Evolutionary conservation across 2,113 vertebrate genomes (phyloP), one percentile per base, ranked within the genome.

Genomic region (Takifugu flavidus): DNA sequence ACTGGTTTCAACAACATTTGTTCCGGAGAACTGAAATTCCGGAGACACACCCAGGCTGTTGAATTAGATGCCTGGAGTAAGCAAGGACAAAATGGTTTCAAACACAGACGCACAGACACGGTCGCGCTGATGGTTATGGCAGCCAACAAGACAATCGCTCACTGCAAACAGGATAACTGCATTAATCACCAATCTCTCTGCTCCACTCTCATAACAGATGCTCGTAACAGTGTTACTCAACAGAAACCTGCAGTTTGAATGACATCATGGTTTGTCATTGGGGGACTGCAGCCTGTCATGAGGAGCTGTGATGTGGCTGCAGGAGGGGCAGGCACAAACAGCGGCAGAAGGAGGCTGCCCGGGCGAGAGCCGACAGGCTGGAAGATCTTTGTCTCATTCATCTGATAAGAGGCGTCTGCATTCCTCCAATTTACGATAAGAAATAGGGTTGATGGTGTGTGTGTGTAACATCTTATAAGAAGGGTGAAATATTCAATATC

Each of bases 11-110:
- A 29, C 62, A 57, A 29, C 76, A 77, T 76, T 78, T 77, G 62
- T 60, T 69, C 66, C 62, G 31, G 34, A 66, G 69, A 52, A 53
- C 25, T 57, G 53, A 54, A 62, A 86, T 82, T 80, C 79, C 77
- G 62, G 46, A 72, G 76, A 74, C 82, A 81, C 75, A 72, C 78
- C 71, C 82, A 56, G 62, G 82, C 77, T 82, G 82, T 79, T 80
- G 84, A 73, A 31, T 63, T 61, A 57, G 67, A 31, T 29, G 43
- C 60, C 56, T 49, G 46, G 47, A 20, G 55, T 53, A 44, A 47
- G 61, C 66, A 54, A 50, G 46, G 54, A 71, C 71, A 77, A 49
- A 20, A 83, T 57, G 56, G 56, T 25, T 46, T 47, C 50, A 50
- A 46, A 42, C 53, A 26, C 53, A 28, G 39, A 25, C 39, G 13